Conservation (phyloP, 2,797 vertebrate species). For the Gymnothorax reevesii region DNA sequence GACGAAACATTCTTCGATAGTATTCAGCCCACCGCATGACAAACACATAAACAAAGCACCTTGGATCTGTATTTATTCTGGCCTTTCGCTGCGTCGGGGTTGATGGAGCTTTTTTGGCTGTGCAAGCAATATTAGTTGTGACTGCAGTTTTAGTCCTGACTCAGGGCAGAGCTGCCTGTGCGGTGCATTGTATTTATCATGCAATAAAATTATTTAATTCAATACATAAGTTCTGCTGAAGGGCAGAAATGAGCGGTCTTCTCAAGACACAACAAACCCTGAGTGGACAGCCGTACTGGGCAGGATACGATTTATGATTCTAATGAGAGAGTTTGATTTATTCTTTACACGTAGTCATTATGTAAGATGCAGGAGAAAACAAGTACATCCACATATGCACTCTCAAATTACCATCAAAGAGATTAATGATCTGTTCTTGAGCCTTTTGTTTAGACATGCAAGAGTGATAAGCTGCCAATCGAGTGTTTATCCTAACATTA, state of each 20-base stretch:
- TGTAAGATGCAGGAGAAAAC: background rate
- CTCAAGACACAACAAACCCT: constrained; percentile 25
- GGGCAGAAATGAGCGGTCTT: background rate
- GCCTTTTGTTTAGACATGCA: background rate
- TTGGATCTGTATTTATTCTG: constrained; percentile 37
- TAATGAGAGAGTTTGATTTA: constrained; percentile 29
- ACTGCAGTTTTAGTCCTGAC: constrained; percentile 42
- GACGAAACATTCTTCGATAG: constrained; percentile 58
- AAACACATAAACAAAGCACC: constrained; percentile 54
- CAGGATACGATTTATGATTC: constrained; percentile 21
- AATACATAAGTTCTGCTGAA: constrained; percentile 12
- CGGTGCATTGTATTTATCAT: background rate
- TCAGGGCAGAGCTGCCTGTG: background rate
- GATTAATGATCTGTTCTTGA: constrained; percentile 4
- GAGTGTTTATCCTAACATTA: background rate
- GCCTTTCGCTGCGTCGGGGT: constrained; percentile 24
- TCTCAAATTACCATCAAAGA: constrained; percentile 1
- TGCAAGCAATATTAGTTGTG: constrained; percentile 11
- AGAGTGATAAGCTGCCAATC: background rate
- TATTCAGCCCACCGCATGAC: constrained; percentile 49
- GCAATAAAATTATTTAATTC: background rate
- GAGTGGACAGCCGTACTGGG: background rate
- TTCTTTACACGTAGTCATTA: constrained; percentile 24
- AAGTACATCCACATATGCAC: constrained; percentile 16
- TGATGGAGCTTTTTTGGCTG: constrained; percentile 27